These are phyloP conservation scores for Drosophila anceps DNA, from an alignment of 2,888 invertebrate species.

Conservation along the genomic window DNA sequence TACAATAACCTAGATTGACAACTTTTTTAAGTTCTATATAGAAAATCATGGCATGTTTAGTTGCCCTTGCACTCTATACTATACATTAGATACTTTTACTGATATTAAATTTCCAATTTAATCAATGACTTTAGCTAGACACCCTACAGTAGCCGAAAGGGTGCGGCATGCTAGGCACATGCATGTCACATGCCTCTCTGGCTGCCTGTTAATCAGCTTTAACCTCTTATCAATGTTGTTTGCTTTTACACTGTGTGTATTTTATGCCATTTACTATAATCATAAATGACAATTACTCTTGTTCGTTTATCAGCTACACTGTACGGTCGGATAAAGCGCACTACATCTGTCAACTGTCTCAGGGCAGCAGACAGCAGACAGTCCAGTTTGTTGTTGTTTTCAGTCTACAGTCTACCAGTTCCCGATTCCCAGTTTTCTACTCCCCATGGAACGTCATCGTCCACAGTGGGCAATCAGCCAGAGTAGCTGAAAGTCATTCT, in stretches of 20 bases:
- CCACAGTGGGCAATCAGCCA: conserved; percentile 36
- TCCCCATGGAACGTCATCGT: conserved; percentile 26
- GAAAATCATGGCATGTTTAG: background rate
- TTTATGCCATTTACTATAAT: conserved; percentile 47
- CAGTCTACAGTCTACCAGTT: background rate
- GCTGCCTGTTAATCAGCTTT: conserved; percentile 22
- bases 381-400: background rate
- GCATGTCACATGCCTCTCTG: conserved; percentile 8
- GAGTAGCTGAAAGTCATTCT: conserved; percentile 25
- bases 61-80: background rate
- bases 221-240: conserved; percentile 59
- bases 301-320: conserved; percentile 50
- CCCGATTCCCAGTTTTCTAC: background rate
- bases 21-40: background rate
- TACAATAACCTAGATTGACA: background rate
- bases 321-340: conserved; percentile 27
- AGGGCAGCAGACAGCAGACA: conserved; percentile 4
- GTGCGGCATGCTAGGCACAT: background rate
- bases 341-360: conserved; percentile 2
- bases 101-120: conserved; percentile 49
- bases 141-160: background rate
- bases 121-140: conserved; percentile 11
- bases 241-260: conserved; percentile 26
- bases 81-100: background rate
- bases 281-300: conserved; percentile 30